Percentiles rank a stretch among this genome's conserved stretches.
phyloP scores from a whole-genome alignment of 2,113 vertebrate species.

The Pipra filicauda region DNA sequence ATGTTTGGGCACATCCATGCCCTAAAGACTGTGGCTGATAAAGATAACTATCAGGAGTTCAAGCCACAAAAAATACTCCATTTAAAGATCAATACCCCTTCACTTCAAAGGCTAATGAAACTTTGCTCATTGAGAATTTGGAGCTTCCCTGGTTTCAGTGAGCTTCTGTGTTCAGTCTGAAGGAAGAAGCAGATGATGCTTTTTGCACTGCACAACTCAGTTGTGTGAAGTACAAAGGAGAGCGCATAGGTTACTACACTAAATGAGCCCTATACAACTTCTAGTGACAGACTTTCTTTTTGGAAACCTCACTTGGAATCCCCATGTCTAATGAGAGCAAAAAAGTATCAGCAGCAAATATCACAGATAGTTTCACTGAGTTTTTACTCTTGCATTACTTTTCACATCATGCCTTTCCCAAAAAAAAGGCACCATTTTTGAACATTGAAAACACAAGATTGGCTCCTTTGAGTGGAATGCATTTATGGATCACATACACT shows the following conservation, averaged over 20 bases:
- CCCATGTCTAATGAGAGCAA: background rate
- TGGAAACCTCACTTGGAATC: background rate
- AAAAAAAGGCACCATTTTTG: constrained; percentile 53
- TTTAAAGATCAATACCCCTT: background rate
- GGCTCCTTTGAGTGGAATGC: constrained; percentile 42
- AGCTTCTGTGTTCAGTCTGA: background rate
- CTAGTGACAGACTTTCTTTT: background rate
- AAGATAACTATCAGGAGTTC: background rate
- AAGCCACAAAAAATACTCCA: background rate
- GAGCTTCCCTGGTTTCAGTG: background rate
- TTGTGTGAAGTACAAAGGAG: background rate
- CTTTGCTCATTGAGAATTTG: background rate
- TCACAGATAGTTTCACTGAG: background rate
- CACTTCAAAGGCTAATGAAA: background rate
- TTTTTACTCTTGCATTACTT: background rate
- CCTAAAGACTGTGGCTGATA: background rate
- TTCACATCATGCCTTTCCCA: background rate
- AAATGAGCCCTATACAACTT: background rate
- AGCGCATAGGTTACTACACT: background rate
- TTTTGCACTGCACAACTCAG: background rate
- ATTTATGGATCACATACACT: constrained; percentile 25
- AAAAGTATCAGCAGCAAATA: background rate
- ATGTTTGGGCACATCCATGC: background rate
- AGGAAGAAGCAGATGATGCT: background rate
- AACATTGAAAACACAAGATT: constrained; percentile 6